phyloP scores from a whole-genome alignment of 1,140 invertebrate genomes.

The Dreissena rostriformis region DNA sequence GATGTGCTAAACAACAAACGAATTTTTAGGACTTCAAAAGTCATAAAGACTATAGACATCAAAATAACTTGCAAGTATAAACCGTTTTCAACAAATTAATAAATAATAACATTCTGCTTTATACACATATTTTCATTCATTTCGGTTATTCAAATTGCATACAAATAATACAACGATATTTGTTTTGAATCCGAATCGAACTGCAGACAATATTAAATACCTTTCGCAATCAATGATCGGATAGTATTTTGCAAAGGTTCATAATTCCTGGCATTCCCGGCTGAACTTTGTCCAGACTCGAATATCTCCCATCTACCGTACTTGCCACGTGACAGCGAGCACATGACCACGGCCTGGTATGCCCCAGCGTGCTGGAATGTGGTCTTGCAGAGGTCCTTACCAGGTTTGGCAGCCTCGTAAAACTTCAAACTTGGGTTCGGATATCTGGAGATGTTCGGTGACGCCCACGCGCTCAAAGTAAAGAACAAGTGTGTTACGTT shows the following conservation, averaged over 20 bases:
- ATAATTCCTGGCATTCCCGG: slow-evolving; percentile 66
- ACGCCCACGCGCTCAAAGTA: slow-evolving; percentile 67
- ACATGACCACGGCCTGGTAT: slow-evolving; percentile 69
- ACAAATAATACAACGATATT: too few species aligned
- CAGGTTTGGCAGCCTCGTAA: slow-evolving; percentile 60
- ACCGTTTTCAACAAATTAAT: too few species aligned
- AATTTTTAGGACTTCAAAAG: too few species aligned
- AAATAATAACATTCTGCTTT: too few species aligned
- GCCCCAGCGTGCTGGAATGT: slow-evolving; percentile 62
- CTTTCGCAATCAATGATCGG: slow-evolving; percentile 47
- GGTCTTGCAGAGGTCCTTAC: slow-evolving; percentile 63
- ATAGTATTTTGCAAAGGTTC: slow-evolving; percentile 49
- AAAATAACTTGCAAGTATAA: too few species aligned
- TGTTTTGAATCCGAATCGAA: too few species aligned
- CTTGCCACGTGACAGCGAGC: slow-evolving; percentile 59
- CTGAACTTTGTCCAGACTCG: slow-evolving; percentile 64
- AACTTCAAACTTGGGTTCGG: slow-evolving; percentile 68
- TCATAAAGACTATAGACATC: too few species aligned
- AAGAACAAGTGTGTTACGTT: slow-evolving; percentile 66
- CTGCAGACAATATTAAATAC: slow-evolving; percentile 28
- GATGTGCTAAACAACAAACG: too few species aligned
- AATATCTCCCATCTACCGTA: slow-evolving; percentile 64
- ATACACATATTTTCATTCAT: too few species aligned
- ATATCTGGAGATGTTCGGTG: slow-evolving; percentile 62
- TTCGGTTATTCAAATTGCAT: too few species aligned